phyloP scores from a whole-genome alignment of 2,797 vertebrate genomes.

The Poecilia picta region DNA sequence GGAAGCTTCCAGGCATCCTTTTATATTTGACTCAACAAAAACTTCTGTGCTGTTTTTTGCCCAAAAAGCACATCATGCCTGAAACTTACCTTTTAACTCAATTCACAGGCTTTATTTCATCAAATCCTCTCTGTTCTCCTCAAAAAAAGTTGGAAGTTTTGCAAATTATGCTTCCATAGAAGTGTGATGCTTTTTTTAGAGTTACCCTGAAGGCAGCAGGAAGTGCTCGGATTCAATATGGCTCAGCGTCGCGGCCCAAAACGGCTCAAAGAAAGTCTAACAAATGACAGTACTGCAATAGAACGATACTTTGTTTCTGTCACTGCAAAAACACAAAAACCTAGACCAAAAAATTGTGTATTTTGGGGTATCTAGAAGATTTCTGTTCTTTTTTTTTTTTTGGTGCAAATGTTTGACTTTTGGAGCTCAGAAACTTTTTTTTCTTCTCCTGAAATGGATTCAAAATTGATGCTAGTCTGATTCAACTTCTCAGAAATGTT shows the following conservation, averaged over 20 bases:
- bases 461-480: not conserved
- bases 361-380: too few relatives aligned
- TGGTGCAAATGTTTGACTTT: too few relatives aligned
- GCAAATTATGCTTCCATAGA: constrained; percentile 24
- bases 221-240: constrained; percentile 12
- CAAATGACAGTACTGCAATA: not conserved
- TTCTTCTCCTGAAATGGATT: not conserved
- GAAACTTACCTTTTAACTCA: constrained; percentile 47
- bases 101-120: constrained; percentile 50
- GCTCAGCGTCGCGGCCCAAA: not conserved
- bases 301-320: not conserved
- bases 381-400: too few relatives aligned
- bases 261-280: not conserved
- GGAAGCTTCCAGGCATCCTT: constrained; percentile 55
- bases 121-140: constrained; percentile 24
- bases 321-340: not conserved
- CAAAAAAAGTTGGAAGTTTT: constrained; percentile 21
- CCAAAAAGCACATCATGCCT: constrained; percentile 44
- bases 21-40: constrained; percentile 52
- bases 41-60: constrained; percentile 55
- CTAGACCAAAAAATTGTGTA: too few relatives aligned
- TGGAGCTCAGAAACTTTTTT: too few relatives aligned
- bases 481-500: too few relatives aligned
- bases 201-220: constrained; percentile 10
- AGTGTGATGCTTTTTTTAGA: constrained; percentile 7